Evolutionary conservation across 2,888 invertebrate genomes (phyloP).

Genomic region (Drosophila fungiperda): DNA sequence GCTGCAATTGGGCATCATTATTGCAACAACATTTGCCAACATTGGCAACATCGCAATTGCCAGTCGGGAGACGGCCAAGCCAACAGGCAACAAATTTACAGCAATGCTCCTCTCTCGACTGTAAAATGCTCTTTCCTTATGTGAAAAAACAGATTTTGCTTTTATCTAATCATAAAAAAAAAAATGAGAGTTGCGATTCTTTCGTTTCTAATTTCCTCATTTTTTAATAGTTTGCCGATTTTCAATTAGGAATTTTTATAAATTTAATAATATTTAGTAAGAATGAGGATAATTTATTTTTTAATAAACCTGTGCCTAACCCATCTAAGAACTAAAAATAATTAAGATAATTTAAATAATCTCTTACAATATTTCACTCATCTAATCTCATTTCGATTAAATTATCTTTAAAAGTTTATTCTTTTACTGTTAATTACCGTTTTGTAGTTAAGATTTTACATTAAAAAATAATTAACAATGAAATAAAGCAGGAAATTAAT

Average conservation of each 20-base stretch:
- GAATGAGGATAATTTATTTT: accelerated
- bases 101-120: not conserved
- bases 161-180: too few relatives aligned
- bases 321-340: not conserved
- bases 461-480: not conserved
- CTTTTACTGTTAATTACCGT: not conserved
- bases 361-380: not conserved
- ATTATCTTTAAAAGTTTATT: not conserved
- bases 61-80: constrained; percentile 24
- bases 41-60: constrained; percentile 49
- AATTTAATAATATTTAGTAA: too few relatives aligned
- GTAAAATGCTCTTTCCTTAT: not conserved
- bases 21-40: constrained; percentile 68
- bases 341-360: not conserved
- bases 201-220: not conserved
- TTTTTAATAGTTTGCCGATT: not conserved
- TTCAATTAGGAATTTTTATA: not conserved
- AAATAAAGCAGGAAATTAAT: not conserved
- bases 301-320: not conserved
- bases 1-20: constrained; percentile 76
- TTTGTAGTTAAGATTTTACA: not conserved
- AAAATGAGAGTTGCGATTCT: not conserved
- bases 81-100: constrained; percentile 13
- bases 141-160: not conserved
- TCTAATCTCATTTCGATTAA: not conserved